Percentiles rank a stretch among this genome's conserved stretches.
These are phyloP conservation scores for Podarcis siculus DNA, from an alignment of 2,797 vertebrate genomes.

Conservation along the genomic window DNA sequence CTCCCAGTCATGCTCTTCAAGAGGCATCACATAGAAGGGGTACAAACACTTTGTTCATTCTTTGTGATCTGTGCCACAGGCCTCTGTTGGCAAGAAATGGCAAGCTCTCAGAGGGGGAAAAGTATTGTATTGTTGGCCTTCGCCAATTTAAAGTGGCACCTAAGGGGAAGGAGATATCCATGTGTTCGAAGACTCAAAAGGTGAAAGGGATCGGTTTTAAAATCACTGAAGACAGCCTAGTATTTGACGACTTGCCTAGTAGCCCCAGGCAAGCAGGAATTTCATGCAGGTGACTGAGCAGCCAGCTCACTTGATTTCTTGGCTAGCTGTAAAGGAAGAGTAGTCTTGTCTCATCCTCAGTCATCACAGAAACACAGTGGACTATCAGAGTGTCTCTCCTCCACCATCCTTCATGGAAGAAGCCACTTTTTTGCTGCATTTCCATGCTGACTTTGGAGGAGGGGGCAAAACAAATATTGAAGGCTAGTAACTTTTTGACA, in stretches of 20 bases:
- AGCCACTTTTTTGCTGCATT: no score
- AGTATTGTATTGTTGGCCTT: neutral
- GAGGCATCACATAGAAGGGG: neutral
- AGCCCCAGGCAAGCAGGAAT: neutral
- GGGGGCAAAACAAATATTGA: no score
- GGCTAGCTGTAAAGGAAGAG: neutral
- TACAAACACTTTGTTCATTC: neutral
- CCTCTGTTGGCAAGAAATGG: neutral
- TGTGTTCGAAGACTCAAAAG: neutral
- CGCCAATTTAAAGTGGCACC: neutral
- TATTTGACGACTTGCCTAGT: neutral
- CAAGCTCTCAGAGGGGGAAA: neutral
- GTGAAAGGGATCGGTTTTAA: neutral
- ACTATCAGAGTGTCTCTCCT: no score
- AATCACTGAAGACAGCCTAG: neutral
- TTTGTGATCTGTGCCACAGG: neutral
- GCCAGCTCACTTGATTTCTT: neutral
- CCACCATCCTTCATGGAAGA: no score
- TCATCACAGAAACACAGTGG: neutral
- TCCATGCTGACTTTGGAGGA: no score
- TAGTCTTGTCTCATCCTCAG: neutral
- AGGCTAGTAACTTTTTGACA: no score
- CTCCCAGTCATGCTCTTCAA: neutral
- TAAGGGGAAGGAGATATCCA: neutral
- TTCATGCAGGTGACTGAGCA: neutral